A percentile compares a stretch with the other conserved stretches of the same genome.
phyloP scores from a whole-genome alignment of 2,797 vertebrate species.

The Coregonus ussuriensis region DNA sequence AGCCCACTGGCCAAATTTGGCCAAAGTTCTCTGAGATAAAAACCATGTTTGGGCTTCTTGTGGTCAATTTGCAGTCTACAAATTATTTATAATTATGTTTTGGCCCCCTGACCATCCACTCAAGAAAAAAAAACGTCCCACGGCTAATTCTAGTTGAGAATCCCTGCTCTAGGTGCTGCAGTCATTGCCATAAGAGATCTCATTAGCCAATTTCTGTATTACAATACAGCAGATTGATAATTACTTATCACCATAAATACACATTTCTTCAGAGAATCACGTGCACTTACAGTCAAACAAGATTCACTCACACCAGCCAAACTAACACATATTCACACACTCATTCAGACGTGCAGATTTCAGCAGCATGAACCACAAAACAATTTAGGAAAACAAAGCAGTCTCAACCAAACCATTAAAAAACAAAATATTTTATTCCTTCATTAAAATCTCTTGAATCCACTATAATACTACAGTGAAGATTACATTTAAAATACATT shows the following conservation, averaged over 20 bases:
- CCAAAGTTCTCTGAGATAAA: too few relatives aligned
- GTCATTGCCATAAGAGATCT: too few relatives aligned
- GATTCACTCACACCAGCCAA: background rate
- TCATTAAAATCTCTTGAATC: conserved; percentile 39
- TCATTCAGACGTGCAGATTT: background rate
- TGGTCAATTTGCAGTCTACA: too few relatives aligned
- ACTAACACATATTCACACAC: background rate
- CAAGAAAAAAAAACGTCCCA: too few relatives aligned
- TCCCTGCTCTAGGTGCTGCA: too few relatives aligned
- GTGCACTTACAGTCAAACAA: background rate
- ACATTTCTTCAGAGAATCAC: background rate
- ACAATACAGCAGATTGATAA: background rate
- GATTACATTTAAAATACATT: conserved; percentile 26
- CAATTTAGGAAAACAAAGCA: background rate
- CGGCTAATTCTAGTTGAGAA: too few relatives aligned
- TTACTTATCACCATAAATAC: background rate
- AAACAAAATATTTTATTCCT: conserved; percentile 67
- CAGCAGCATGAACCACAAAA: background rate
- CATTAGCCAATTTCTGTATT: background rate
- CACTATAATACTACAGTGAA: conserved; percentile 37
- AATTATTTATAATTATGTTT: too few relatives aligned
- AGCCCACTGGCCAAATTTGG: too few relatives aligned
- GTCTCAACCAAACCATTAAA: conserved; percentile 41
- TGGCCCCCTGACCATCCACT: too few relatives aligned
- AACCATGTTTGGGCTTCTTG: too few relatives aligned